phyloP scores from a whole-genome alignment of 1,140 invertebrate species.

The Bilobella aurantiaca region DNA sequence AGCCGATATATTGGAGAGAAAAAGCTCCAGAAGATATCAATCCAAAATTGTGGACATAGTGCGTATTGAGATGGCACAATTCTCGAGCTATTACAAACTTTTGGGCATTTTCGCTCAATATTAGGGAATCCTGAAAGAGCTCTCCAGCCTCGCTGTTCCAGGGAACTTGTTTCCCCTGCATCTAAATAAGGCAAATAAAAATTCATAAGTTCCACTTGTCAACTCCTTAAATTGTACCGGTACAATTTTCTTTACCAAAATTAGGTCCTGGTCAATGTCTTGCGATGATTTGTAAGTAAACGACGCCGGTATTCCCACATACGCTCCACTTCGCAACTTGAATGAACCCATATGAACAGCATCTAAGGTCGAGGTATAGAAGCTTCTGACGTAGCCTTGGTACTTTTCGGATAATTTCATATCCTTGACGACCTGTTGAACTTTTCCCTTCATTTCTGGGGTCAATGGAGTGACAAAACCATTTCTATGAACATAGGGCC shows the following conservation, averaged over 20 bases:
- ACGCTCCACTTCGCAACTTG: conserved; percentile 43
- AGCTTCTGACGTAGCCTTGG: conserved; percentile 44
- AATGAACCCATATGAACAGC: conserved; percentile 46
- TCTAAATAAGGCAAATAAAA: conserved; percentile 26
- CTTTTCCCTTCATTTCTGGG: conserved; percentile 38
- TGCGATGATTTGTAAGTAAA: conserved; percentile 45
- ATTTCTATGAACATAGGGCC: conserved; percentile 37
- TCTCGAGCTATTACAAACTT: conserved; percentile 65
- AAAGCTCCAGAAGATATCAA: conserved; percentile 43
- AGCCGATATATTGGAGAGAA: conserved; percentile 40
- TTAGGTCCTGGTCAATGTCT: conserved; percentile 45
- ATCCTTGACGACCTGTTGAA: conserved; percentile 46
- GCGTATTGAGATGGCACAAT: conserved; percentile 49
- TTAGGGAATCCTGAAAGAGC: conserved; percentile 51
- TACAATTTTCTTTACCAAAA: conserved; percentile 40
- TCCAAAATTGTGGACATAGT: conserved; percentile 47
- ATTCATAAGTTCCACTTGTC: conserved; percentile 8
- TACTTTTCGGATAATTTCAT: conserved; percentile 41
- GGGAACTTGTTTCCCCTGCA: conserved; percentile 46
- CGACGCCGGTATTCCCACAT: conserved; percentile 54
- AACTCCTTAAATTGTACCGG: neutral
- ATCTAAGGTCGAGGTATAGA: conserved; percentile 54
- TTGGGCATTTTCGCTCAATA: conserved; percentile 61
- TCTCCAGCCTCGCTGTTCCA: conserved; percentile 51
- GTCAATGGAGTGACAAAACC: conserved; percentile 41